phyloP scores from a whole-genome alignment of 2,113 vertebrate genomes.

The Diphyllodes magnificus region DNA sequence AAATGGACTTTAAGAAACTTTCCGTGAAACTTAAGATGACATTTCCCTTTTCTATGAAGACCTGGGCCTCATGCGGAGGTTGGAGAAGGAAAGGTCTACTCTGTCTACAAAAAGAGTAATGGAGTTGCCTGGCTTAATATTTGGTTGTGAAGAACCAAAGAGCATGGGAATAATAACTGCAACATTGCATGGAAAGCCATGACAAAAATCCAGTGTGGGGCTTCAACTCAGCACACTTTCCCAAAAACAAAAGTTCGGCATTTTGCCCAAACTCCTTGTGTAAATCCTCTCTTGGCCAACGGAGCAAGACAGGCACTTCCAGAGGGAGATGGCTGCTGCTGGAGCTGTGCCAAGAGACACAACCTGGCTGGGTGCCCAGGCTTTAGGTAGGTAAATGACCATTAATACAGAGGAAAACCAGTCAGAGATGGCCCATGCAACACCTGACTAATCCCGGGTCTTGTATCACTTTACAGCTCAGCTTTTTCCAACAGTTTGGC shows the following conservation, averaged over 20 bases:
- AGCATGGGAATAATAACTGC: not conserved
- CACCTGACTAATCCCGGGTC: not conserved
- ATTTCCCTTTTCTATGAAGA: not conserved
- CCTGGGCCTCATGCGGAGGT: not conserved
- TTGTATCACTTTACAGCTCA: not conserved
- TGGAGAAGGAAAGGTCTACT: not conserved
- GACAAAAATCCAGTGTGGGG: not conserved
- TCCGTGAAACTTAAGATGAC: not conserved
- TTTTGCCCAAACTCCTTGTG: not conserved
- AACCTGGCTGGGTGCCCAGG: not conserved
- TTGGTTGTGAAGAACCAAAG: not conserved
- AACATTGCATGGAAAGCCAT: not conserved
- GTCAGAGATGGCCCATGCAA: not conserved
- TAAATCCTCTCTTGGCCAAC: not conserved
- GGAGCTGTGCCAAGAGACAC: not conserved
- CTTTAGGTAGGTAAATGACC: not conserved
- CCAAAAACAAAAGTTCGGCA: not conserved
- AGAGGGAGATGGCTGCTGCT: not conserved
- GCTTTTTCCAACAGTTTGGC: not conserved
- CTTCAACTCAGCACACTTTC: not conserved
- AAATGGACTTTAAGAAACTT: not conserved
- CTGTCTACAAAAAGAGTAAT: not conserved
- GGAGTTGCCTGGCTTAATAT: not conserved
- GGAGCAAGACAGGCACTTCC: not conserved
- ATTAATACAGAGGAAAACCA: not conserved